Percentiles rank a stretch among this genome's conserved stretches.
Conservation (phyloP, 2,888 invertebrate species). For the Arctia plantaginis region DNA sequence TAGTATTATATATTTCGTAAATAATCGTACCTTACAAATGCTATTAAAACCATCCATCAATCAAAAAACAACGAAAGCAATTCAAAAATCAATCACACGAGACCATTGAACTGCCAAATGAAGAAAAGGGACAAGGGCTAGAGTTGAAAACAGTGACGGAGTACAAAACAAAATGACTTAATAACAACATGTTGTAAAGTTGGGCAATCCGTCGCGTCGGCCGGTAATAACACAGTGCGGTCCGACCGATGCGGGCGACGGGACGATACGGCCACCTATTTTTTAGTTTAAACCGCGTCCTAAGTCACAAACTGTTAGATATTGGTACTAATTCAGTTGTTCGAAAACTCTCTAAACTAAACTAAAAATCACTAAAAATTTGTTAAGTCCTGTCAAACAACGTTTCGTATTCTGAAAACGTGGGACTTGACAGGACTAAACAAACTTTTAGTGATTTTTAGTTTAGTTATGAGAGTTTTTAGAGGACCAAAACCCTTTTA, state of each 20-base stretch:
- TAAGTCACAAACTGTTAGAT: conserved; percentile 19
- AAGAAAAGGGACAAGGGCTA: conserved; percentile 27
- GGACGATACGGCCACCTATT: conserved; percentile 47
- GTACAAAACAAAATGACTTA: conserved; percentile 53
- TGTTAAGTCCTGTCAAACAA: too few species aligned
- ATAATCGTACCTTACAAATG: neutral
- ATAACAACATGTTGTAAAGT: conserved; percentile 53
- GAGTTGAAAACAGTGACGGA: conserved; percentile 38
- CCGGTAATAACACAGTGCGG: conserved; percentile 45
- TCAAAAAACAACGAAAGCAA: conserved; percentile 15
- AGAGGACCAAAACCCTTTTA: too few species aligned
- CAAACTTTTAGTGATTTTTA: too few species aligned
- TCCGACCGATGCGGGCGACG: conserved; percentile 49
- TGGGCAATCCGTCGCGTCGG: conserved; percentile 53
- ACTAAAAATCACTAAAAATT: too few species aligned
- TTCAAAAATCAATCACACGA: conserved; percentile 30
- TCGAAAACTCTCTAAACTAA: too few species aligned
- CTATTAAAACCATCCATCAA: conserved; percentile 8
- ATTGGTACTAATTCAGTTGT: too few species aligned
- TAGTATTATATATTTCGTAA: too few species aligned
- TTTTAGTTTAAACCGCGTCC: conserved; percentile 39
- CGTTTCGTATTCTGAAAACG: too few species aligned
- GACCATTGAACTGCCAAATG: conserved; percentile 16
- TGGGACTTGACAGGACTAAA: too few species aligned
- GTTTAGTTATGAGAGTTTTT: too few species aligned